phyloP scores from a whole-genome alignment of 2,888 invertebrate genomes.

The Calameuta idolon region DNA sequence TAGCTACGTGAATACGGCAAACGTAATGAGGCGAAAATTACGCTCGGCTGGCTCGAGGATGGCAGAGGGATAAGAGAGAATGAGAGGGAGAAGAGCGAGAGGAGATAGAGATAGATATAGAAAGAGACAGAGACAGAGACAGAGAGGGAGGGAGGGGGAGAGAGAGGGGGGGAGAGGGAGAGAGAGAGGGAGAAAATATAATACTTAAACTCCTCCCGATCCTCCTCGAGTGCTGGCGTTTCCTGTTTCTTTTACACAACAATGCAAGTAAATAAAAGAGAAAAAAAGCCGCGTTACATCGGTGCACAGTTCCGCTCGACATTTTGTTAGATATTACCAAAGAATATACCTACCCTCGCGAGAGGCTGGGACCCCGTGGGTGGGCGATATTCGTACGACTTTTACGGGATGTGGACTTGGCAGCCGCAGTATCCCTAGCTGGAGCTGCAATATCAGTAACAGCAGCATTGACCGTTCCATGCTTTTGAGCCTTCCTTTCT shows the following conservation, averaged over 20 bases:
- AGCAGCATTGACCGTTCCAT: background rate
- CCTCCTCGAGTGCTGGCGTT: slow-evolving; percentile 19
- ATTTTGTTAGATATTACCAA: background rate
- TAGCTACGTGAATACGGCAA: slow-evolving; percentile 27
- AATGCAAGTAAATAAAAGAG: slow-evolving; percentile 33
- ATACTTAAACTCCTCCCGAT: slow-evolving; percentile 1
- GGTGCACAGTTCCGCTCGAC: background rate
- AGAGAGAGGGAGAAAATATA: background rate
- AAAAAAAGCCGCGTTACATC: slow-evolving; percentile 3
- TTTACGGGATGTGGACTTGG: background rate
- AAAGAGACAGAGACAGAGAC: too few relatives aligned
- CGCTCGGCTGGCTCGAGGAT: slow-evolving; percentile 41
- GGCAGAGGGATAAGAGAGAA: background rate
- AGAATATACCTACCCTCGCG: background rate
- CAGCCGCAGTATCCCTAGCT: background rate
- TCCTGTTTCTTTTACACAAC: slow-evolving; percentile 33
- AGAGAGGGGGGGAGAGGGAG: too few relatives aligned
- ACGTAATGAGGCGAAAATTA: slow-evolving; percentile 50
- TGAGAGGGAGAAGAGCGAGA: too few relatives aligned
- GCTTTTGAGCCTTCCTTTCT: background rate
- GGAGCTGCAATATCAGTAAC: background rate
- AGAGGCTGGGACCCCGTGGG: background rate
- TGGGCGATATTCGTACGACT: slow-evolving; percentile 1
- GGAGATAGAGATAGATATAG: too few relatives aligned
- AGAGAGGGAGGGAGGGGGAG: too few relatives aligned